Conservation (phyloP, 1,140 invertebrate genomes). For the Drosophila cardini region DNA sequence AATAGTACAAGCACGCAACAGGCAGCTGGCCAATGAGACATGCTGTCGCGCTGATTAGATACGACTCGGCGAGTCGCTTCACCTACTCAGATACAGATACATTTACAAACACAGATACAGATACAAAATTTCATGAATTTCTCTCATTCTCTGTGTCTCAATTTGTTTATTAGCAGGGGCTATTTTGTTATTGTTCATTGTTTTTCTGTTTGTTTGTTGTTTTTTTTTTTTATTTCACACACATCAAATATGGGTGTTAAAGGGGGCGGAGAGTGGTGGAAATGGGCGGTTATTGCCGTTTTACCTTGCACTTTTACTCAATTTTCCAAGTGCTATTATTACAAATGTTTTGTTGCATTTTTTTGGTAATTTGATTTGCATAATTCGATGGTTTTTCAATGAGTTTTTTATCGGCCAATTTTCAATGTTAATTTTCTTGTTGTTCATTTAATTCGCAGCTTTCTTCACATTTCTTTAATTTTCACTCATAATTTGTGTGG, state of each 20-base stretch:
- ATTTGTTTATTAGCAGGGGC: slow-evolving; percentile 41
- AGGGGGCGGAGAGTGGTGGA: background rate
- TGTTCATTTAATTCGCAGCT: slow-evolving; percentile 33
- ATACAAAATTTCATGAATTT: slow-evolving; percentile 31
- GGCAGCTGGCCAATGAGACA: slow-evolving; percentile 68
- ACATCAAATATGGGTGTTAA: slow-evolving; percentile 5
- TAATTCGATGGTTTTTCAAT: slow-evolving; percentile 34
- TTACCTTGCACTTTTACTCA: slow-evolving; percentile 38
- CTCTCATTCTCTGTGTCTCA: slow-evolving; percentile 10
- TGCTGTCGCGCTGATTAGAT: slow-evolving; percentile 75
- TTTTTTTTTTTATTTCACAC: slow-evolving; percentile 25
- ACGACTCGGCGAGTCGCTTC: slow-evolving; percentile 37
- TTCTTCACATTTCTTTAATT: slow-evolving; percentile 60
- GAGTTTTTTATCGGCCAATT: slow-evolving; percentile 17
- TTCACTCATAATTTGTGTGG: slow-evolving; percentile 46
- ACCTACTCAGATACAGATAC: slow-evolving; percentile 8
- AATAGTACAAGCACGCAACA: slow-evolving; percentile 61
- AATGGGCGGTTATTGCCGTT: slow-evolving; percentile 11
- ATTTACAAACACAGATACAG: slow-evolving; percentile 17
- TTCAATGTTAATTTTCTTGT: slow-evolving; percentile 27
- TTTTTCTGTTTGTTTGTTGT: slow-evolving; percentile 42
- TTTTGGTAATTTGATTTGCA: slow-evolving; percentile 39
- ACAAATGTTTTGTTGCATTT: slow-evolving; percentile 20
- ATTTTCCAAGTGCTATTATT: slow-evolving; percentile 12
- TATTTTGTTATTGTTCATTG: slow-evolving; percentile 50